Evolutionary conservation across 1,140 invertebrate genomes (phyloP).

Genomic region (Anagrus nilaparvatae): DNA sequence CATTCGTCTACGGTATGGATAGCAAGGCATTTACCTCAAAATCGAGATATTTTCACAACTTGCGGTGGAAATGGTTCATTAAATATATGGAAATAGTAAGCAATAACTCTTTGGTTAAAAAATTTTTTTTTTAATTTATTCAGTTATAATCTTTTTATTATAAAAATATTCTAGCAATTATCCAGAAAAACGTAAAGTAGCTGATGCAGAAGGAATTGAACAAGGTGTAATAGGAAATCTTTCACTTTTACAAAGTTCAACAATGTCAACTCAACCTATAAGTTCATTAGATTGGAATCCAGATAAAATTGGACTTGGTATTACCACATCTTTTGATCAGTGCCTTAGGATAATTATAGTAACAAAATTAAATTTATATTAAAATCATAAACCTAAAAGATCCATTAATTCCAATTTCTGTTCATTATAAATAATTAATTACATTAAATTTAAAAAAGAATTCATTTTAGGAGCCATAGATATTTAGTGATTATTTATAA

Average conservation of each 20-base stretch:
- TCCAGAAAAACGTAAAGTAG: conserved; percentile 60
- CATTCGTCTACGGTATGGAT: conserved; percentile 79
- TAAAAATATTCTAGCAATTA: conserved; percentile 55
- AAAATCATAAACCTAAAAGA: too few relatives aligned
- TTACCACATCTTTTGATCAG: conserved; percentile 89
- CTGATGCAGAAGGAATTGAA: conserved; percentile 57
- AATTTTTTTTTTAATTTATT: background rate
- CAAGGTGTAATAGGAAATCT: conserved; percentile 68
- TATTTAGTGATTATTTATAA: background rate
- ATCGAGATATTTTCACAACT: conserved; percentile 84
- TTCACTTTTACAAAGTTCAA: conserved; percentile 66
- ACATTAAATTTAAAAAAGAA: background rate
- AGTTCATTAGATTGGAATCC: conserved; percentile 84
- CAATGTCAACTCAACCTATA: conserved; percentile 79
- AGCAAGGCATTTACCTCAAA: conserved; percentile 80
- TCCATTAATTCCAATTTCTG: too few relatives aligned
- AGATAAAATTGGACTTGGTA: conserved; percentile 78
- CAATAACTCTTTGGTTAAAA: conserved; percentile 14
- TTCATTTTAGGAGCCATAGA: background rate
- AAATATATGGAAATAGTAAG: conserved; percentile 87
- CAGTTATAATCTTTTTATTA: conserved; percentile 1
- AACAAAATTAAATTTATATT: conserved; percentile 70
- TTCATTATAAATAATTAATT: background rate
- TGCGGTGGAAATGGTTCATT: conserved; percentile 79
- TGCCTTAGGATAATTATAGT: conserved; percentile 77